Percentiles rank a stretch among this genome's conserved stretches.
These are phyloP conservation scores for Rhombomys opimus DNA, from an alignment of 2,113 vertebrate species.

Conservation along the genomic window DNA sequence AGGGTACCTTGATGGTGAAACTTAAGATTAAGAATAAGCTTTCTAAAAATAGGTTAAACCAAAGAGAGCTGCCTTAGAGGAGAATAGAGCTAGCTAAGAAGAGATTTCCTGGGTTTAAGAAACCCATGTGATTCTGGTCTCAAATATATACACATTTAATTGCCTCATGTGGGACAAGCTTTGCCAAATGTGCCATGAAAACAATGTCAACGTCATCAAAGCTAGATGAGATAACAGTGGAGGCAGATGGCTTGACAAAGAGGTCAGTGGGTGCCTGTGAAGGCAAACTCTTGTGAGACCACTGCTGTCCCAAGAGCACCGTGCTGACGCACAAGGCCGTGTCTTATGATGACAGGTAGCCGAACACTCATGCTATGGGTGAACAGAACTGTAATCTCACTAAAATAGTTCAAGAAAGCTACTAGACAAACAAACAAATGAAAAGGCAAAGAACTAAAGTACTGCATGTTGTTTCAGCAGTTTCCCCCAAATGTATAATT, in stretches of 20 bases:
- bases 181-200: not conserved
- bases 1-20: not conserved
- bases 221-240: not conserved
- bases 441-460: not conserved
- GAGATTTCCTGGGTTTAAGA: not conserved
- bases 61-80: not conserved
- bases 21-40: not conserved
- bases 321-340: rapidly evolving
- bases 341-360: not conserved
- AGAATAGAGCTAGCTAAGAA: not conserved
- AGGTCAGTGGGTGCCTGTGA: not conserved
- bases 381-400: not conserved
- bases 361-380: not conserved
- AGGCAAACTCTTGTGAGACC: too few species aligned
- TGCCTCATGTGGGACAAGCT: not conserved
- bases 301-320: not conserved
- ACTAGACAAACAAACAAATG: not conserved
- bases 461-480: not conserved
- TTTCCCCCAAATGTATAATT: not conserved
- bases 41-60: not conserved
- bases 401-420: not conserved
- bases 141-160: not conserved
- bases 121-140: not conserved
- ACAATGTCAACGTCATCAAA: not conserved
- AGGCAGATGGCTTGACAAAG: not conserved